These are phyloP conservation scores for Cottus gobio DNA, from an alignment of 2,113 vertebrate species.

Conservation along the genomic window DNA sequence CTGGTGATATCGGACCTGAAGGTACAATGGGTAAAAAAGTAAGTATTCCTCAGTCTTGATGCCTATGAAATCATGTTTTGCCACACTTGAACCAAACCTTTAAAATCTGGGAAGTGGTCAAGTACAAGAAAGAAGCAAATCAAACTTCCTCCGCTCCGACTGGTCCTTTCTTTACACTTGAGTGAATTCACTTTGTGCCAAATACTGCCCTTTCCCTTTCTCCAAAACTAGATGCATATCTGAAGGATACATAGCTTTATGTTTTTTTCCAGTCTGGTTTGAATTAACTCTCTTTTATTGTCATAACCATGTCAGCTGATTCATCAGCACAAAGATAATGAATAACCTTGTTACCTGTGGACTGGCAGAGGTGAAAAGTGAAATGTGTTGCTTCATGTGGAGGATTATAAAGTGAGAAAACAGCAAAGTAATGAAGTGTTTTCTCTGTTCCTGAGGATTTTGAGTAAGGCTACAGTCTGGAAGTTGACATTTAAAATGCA, in stretches of 20 bases:
- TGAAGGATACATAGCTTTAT: neutral
- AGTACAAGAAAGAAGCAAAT: conserved; percentile 12
- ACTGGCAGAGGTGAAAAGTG: conserved; percentile 3
- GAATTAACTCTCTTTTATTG: conserved; percentile 34
- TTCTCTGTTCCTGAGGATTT: neutral
- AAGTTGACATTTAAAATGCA: conserved; percentile 51
- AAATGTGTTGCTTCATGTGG: neutral
- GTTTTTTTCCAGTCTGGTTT: conserved; percentile 29
- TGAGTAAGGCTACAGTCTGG: neutral
- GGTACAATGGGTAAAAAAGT: conserved; percentile 89
- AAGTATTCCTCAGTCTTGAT: conserved; percentile 39
- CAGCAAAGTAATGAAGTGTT: conserved; percentile 2
- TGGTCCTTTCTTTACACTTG: neutral
- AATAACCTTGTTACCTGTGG: neutral
- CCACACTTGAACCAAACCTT: neutral
- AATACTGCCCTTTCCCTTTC: neutral
- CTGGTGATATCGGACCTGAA: conserved; percentile 88
- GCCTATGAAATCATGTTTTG: neutral
- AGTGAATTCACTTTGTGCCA: neutral
- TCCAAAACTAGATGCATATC: conserved; percentile 46
- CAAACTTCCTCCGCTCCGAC: neutral
- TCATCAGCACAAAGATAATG: conserved; percentile 16
- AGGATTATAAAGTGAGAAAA: neutral
- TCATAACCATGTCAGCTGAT: conserved; percentile 3
- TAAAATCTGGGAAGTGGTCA: conserved; percentile 1